A percentile compares a stretch with the other conserved stretches of the same genome.
Evolutionary conservation across 2,888 invertebrate species (phyloP).

Genomic region (Coleophora flavipennella): DNA sequence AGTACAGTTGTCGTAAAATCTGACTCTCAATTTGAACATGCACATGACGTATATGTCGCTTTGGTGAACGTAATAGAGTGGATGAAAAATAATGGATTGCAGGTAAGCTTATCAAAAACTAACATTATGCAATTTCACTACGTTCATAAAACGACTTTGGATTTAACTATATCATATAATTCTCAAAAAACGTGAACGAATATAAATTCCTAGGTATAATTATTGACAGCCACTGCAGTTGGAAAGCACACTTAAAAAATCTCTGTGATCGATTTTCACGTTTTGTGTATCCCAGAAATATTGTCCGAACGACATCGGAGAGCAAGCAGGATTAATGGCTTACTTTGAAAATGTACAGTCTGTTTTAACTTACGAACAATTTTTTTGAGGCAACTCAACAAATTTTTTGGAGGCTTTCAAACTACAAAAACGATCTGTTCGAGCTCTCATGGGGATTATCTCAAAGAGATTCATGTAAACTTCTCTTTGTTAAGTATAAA

Average conservation of each 20-base stretch:
- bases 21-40: not conserved
- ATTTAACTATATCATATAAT: not conserved
- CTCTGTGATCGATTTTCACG: not conserved
- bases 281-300: not conserved
- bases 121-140: not conserved
- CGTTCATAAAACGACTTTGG: not conserved
- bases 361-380: not conserved
- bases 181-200: not conserved
- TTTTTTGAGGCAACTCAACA: conserved; percentile 1
- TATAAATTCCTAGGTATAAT: not conserved
- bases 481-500: no score
- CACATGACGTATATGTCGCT: not conserved
- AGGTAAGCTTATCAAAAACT: not conserved
- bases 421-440: not conserved
- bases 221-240: not conserved
- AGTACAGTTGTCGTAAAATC: not conserved
- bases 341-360: conserved; percentile 2
- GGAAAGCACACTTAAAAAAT: not conserved
- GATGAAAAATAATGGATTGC: not conserved
- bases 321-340: not conserved
- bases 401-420: not conserved
- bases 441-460: not conserved
- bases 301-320: not conserved
- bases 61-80: not conserved
- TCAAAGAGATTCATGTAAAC: no score